phyloP scores from a whole-genome alignment of 2,888 invertebrate species.

The Cabera pusaria region DNA sequence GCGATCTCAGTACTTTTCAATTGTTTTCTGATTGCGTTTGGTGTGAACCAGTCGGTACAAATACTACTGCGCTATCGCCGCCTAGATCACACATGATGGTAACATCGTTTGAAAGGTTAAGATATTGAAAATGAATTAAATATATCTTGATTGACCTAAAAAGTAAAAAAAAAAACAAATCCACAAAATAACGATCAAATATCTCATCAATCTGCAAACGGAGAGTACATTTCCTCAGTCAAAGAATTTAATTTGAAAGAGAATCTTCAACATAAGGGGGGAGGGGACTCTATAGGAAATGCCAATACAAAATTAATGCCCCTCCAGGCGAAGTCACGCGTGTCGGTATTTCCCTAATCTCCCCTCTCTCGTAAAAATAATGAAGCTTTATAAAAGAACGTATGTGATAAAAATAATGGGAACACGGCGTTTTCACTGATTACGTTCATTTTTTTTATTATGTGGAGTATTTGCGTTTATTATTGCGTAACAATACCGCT shows the following conservation, averaged over 20 bases:
- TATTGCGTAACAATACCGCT: too few relatives aligned
- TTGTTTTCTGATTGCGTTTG: too few relatives aligned
- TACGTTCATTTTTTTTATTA: too few relatives aligned
- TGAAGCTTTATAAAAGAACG: conserved; percentile 31
- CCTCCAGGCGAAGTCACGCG: conserved; percentile 28
- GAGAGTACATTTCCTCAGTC: conserved; percentile 12
- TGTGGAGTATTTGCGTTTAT: conserved; percentile 1
- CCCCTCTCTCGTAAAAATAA: conserved; percentile 37
- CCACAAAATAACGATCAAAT: conserved; percentile 16
- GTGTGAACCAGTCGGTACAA: too few relatives aligned
- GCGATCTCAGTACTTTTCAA: too few relatives aligned
- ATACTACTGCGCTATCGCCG: too few relatives aligned
- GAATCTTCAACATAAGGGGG: conserved; percentile 12
- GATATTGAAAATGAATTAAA: too few relatives aligned
- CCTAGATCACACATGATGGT: too few relatives aligned
- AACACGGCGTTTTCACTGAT: conserved; percentile 12
- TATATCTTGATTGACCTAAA: too few relatives aligned
- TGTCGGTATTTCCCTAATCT: conserved; percentile 29
- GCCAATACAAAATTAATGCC: conserved; percentile 27
- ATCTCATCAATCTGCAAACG: conserved; percentile 17
- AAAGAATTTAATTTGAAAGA: conserved; percentile 22
- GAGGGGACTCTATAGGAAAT: conserved; percentile 17
- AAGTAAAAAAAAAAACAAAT: too few relatives aligned
- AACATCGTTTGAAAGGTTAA: too few relatives aligned
- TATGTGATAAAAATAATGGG: conserved; percentile 25